A percentile compares a stretch with the other conserved stretches of the same genome.
phyloP scores from a whole-genome alignment of 2,888 invertebrate genomes.

The Parnassius apollo region DNA sequence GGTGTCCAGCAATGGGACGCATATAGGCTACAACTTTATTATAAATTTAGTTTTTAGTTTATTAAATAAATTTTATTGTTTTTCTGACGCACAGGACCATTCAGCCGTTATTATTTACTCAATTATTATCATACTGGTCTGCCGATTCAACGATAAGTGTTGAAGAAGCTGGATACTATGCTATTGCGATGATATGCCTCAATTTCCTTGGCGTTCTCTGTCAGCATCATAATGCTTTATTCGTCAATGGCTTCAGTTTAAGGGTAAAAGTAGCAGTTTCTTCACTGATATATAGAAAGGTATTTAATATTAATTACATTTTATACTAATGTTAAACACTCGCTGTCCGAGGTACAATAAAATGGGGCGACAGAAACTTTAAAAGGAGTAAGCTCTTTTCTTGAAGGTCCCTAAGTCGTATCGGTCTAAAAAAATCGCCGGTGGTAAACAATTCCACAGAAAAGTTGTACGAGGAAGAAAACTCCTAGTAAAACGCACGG shows the following conservation, averaged over 20 bases:
- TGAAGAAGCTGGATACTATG: slow-evolving; percentile 81
- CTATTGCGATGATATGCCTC: slow-evolving; percentile 71
- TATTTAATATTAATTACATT: slow-evolving; percentile 44
- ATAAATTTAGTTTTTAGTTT: slow-evolving; percentile 3
- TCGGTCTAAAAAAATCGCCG: no score
- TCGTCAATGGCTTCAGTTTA: slow-evolving; percentile 84
- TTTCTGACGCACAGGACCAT: slow-evolving; percentile 54
- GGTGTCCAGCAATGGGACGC: no score
- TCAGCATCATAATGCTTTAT: slow-evolving; percentile 87
- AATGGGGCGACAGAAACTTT: no score
- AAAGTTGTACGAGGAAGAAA: no score
- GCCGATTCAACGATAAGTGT: slow-evolving; percentile 52
- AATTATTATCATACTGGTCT: slow-evolving; percentile 76
- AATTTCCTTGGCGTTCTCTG: slow-evolving; percentile 78
- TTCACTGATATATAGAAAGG: slow-evolving; percentile 88
- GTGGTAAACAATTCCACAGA: no score
- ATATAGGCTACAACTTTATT: no score
- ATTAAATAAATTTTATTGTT: not conserved
- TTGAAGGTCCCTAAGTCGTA: no score
- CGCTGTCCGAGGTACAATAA: no score
- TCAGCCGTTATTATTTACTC: slow-evolving; percentile 78
- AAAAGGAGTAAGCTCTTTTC: no score
- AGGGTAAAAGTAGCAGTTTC: slow-evolving; percentile 86
- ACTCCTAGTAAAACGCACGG: no score
- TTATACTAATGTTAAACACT: not conserved